Base-by-base conservation (phyloP, 92 coral and sea anemone species). In the Palythoa grandis region DNA sequence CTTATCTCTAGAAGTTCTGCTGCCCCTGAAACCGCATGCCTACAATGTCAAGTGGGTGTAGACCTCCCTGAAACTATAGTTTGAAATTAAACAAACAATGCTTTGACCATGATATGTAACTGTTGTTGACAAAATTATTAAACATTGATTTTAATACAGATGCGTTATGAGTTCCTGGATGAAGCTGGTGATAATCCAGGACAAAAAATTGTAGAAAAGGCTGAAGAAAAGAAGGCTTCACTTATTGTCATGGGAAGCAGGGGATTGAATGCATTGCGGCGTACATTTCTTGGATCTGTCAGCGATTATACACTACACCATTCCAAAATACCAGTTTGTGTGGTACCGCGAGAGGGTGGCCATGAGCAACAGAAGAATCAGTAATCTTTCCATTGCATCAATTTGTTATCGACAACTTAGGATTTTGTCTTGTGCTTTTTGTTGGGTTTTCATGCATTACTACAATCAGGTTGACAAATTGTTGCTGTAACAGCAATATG, bases 261-360 rank as follows among this genome's bases (percentile, higher is more conserved):
- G 25, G 85, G 85, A 11, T 1, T 65, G 85, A 63, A 74, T 19
- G 66, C 61, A 0, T 17, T 80, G 61, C 43, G 85, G 22, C 85
- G 85, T 14, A 80, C 85, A 0, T 5, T 80, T 16, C 74, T 80
- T 23, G 85, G 85, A 9, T 80, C 85, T 0, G 85, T 80, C 74
- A 80, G 85, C 66, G 85, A 80, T 52, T 80, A 66, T 20, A 61
- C 40, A 2, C 72, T 80, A 47, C 85, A 80, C 23, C 85, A 80
- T 15, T 25, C 85, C 13, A 80, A 47, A 47, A 16, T 13, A 7
- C 74, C 85, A 12, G 85, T 80, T 15, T 70, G 73, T 48, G 85
- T 80, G 74, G 85, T 80, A 17, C 85, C 85, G 22, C 72, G 54
- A 58, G 72, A 61, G 12, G 35, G 35, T 29, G 1, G 35, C 35